Evolutionary conservation across 1,140 invertebrate species (phyloP), one percentile per base, ranked within the genome.

Genomic region (Chymomyza costata): DNA sequence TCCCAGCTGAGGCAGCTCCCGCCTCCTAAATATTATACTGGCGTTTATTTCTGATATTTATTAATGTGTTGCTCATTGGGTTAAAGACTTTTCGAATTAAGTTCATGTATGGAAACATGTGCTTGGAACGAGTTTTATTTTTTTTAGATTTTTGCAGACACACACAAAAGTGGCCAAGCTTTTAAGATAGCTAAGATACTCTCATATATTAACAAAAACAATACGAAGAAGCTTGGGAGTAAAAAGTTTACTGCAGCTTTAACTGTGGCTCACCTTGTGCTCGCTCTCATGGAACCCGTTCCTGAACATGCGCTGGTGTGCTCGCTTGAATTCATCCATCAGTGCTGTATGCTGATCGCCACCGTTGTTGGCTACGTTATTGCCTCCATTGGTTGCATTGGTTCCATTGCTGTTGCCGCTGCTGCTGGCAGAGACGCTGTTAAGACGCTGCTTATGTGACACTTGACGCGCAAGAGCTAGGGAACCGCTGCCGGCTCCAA

Each of bases 311-410:
- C 92, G 93, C 57, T 90, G 89, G 85, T 95, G 93, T 1, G 93
- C 93, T 73, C 91, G 90, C 80, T 93, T 94, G 81, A 95, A 95
- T 86, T 95, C 94, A 86, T 94, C 91, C 92, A 95, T 95, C 38
- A 95, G 84, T 70, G 93, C 90, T 52, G 89, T 89, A 60, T 92
- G 91, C 61, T 91, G 90, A 78, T 91, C 89, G n/a, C 90, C 89
- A 41, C 88, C 86, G 34, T 68, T 64, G 58, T 80, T 45, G 10
- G 19, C 43, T n/a, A 21, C 49, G 32, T 41, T 48, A 47, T 43
- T 68, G n/a, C 45, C 45, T 16, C 32, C 59, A 7, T n/a, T 51
- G 1, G 16, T 16, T 44, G 43, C 6, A n/a, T n/a, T n/a, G n/a
- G n/a, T n/a, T n/a, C n/a, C 59, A 44, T 14, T 50, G 50, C 49